Conservation (phyloP, 2,113 vertebrate species). For the rat (Rattus norvegicus) region GRCr8 NC_086027.1:35117001-35117500, state of each 20-base stretch:
- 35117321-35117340: too few relatives aligned
- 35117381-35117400: too few relatives aligned
- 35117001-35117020: neutral
- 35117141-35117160: neutral
- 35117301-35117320: too few relatives aligned
- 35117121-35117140: neutral
- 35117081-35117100: neutral
- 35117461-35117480: neutral
- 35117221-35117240: neutral
- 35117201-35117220: neutral
- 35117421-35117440: too few relatives aligned
- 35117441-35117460: too few relatives aligned
- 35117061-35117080: neutral
- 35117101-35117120: neutral
- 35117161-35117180: neutral
- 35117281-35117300: neutral
- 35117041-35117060: neutral
- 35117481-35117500: neutral
- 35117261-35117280: neutral
- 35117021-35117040: conserved; percentile 5
- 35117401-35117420: too few relatives aligned
- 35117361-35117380: too few relatives aligned
- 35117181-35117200: neutral
- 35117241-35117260: neutral
- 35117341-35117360: too few relatives aligned